Conservation (phyloP, 2,797 vertebrate genomes). For the Eleutherodactylus coqui region DNA sequence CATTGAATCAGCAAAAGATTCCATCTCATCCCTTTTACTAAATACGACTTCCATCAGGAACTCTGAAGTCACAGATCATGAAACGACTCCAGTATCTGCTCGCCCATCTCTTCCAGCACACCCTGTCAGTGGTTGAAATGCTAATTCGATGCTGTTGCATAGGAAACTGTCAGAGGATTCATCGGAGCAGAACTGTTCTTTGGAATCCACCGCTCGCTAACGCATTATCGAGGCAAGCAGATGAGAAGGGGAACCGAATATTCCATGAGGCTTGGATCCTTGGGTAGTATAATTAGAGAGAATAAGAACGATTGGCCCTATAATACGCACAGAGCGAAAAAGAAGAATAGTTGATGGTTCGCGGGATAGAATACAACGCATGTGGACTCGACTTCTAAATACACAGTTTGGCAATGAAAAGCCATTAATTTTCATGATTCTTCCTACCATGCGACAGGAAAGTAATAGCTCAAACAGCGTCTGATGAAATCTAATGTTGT, state of each 20-base stretch:
- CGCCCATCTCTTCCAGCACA: background rate
- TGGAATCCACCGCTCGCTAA: constrained; percentile 20
- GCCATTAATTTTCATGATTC: constrained; percentile 73
- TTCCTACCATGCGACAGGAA: constrained; percentile 69
- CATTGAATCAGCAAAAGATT: background rate
- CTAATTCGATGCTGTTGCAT: constrained; percentile 23
- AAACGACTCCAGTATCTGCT: constrained; percentile 6
- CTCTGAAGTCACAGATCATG: constrained; percentile 12
- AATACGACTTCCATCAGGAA: constrained; percentile 5
- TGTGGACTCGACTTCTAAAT: constrained; percentile 71
- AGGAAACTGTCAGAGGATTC: constrained; percentile 5
- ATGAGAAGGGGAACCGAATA: constrained; percentile 30
- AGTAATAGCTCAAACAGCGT: constrained; percentile 71
- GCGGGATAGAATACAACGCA: constrained; percentile 70
- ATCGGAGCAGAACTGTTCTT: constrained; percentile 39
- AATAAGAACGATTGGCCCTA: constrained; percentile 62
- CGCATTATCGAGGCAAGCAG: constrained; percentile 30
- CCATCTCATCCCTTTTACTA: background rate
- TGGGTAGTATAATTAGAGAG: constrained; percentile 58
- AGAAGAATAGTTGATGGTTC: constrained; percentile 70
- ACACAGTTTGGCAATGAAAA: constrained; percentile 64
- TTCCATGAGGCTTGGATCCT: constrained; percentile 54
- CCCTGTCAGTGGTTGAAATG: constrained; percentile 28
- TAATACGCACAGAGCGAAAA: constrained; percentile 53
- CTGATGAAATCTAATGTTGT: constrained; percentile 74